These are phyloP conservation scores for Nomada fucata DNA, from an alignment of 2,888 invertebrate species.

Conservation along the genomic window DNA sequence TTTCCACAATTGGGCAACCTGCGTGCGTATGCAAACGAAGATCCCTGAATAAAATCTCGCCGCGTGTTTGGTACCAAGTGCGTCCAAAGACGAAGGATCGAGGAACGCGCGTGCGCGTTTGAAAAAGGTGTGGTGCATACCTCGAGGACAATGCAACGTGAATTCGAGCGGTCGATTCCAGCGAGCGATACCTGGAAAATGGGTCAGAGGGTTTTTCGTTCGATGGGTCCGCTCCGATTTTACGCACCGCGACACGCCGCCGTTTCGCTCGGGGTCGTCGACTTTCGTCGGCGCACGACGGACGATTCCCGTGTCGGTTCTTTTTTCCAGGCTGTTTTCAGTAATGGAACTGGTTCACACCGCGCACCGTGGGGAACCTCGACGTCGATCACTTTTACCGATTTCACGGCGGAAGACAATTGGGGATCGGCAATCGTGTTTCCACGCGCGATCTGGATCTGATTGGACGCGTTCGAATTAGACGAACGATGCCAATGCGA, in stretches of 20 bases:
- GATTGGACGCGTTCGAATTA: no score
- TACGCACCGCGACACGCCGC: constrained; percentile 26
- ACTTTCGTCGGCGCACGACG: constrained; percentile 50
- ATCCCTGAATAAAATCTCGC: background rate
- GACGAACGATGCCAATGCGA: no score
- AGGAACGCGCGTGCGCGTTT: constrained; percentile 62
- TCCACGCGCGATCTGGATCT: no score
- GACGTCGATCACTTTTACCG: constrained; percentile 33
- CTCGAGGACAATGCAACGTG: constrained; percentile 55
- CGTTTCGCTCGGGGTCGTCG: constrained; percentile 46
- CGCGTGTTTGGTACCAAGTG: background rate
- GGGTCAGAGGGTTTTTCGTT: constrained; percentile 36
- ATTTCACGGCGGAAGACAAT: constrained; percentile 19
- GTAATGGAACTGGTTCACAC: constrained; percentile 42
- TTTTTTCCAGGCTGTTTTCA: background rate
- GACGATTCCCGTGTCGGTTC: constrained; percentile 9
- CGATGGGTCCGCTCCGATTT: constrained; percentile 25
- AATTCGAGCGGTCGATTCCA: constrained; percentile 38
- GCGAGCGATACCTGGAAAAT: constrained; percentile 31
- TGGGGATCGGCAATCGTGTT: background rate
- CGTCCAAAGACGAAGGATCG: constrained; percentile 12
- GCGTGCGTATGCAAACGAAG: background rate
- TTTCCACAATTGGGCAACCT: constrained; percentile 2
- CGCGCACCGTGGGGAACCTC: constrained; percentile 18
- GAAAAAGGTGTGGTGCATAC: constrained; percentile 63